phyloP scores from a whole-genome alignment of 2,113 vertebrate species.

The Stercorarius parasiticus region DNA sequence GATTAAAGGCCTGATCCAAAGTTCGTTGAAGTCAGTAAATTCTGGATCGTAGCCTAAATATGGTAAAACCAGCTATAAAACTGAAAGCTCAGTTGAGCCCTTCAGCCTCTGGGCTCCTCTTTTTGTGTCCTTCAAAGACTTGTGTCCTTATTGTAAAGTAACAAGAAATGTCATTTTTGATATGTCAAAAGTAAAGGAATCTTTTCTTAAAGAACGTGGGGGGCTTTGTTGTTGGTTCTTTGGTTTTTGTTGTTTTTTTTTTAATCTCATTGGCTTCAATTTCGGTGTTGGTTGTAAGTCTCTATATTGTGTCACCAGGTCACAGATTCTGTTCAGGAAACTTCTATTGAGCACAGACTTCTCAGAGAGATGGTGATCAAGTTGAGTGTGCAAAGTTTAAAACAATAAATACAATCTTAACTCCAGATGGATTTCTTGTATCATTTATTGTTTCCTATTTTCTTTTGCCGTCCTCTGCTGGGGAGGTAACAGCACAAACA shows the following conservation, averaged over 20 bases:
- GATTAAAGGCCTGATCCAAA: background rate
- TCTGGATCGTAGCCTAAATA: background rate
- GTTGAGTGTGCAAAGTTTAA: conserved; percentile 67
- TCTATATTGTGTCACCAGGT: conserved; percentile 35
- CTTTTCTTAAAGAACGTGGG: background rate
- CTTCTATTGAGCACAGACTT: background rate
- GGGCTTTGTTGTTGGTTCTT: background rate
- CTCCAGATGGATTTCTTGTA: conserved; percentile 28
- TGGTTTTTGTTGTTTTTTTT: background rate
- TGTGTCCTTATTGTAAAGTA: background rate
- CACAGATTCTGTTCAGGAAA: conserved; percentile 31
- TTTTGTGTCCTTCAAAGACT: background rate
- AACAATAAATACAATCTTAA: conserved; percentile 57
- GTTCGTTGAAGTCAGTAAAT: background rate
- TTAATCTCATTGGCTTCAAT: conserved; percentile 7
- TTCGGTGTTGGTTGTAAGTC: background rate
- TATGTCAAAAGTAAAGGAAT: background rate
- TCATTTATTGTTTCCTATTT: background rate
- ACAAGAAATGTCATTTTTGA: background rate
- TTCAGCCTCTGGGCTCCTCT: background rate
- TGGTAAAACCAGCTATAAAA: background rate
- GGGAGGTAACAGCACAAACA: background rate
- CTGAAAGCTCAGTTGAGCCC: background rate
- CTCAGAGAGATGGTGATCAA: conserved; percentile 40
- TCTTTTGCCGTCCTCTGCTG: background rate